These are phyloP conservation scores for Helleia helle DNA, from an alignment of 2,888 invertebrate species.

Conservation along the genomic window DNA sequence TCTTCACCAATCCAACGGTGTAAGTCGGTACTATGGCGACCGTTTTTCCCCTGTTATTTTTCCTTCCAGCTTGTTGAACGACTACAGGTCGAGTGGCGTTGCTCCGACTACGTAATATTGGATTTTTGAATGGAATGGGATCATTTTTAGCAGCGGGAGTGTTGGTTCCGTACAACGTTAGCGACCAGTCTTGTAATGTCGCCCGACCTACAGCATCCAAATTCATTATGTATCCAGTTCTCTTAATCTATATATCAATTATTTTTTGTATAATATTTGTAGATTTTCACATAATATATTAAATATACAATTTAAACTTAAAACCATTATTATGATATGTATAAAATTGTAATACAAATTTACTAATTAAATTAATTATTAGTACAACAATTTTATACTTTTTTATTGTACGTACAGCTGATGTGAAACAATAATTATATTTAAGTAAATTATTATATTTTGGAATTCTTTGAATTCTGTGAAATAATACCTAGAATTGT, in stretches of 20 bases:
- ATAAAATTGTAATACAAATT: too few species aligned
- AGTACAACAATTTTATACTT: too few species aligned
- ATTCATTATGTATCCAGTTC: conserved; percentile 19
- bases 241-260: not conserved
- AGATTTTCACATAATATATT: too few species aligned
- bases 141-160: conserved; percentile 76
- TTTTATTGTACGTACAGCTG: too few species aligned
- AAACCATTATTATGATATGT: too few species aligned
- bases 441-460: too few species aligned
- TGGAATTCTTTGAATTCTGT: too few species aligned
- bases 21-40: conserved; percentile 55
- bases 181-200: conserved; percentile 92
- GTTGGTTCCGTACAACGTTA: conserved; percentile 92
- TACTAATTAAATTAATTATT: too few species aligned
- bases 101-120: conserved; percentile 52
- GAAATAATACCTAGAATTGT: too few species aligned
- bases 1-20: conserved; percentile 59
- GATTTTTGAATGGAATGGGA: conserved; percentile 69
- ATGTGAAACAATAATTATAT: too few species aligned
- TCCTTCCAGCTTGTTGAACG: conserved; percentile 52
- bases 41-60: conserved; percentile 53
- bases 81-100: conserved; percentile 61
- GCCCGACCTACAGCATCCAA: conserved; percentile 82
- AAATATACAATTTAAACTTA: too few species aligned
- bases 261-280: too few species aligned